phyloP scores from a whole-genome alignment of 2,888 invertebrate genomes.

The Empis livida region DNA sequence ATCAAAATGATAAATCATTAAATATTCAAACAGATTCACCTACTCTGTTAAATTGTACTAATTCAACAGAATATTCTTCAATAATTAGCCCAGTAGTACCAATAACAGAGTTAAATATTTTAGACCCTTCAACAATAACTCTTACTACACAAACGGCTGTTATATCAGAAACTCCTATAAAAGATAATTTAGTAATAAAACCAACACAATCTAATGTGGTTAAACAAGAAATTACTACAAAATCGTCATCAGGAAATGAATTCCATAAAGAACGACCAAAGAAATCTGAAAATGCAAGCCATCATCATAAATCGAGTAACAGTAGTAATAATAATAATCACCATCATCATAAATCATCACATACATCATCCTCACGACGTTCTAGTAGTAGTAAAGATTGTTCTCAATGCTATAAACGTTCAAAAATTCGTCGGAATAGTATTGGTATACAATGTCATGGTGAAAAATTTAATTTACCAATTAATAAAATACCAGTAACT shows the following conservation, averaged over 20 bases:
- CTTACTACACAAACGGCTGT: no score
- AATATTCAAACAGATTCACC: conserved; percentile 6
- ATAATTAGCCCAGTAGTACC: conserved; percentile 3
- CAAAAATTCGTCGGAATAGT: conserved; percentile 54
- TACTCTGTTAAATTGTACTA: not conserved
- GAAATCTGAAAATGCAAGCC: conserved; percentile 6
- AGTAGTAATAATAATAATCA: conserved; percentile 9
- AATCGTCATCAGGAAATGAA: no score
- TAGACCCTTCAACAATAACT: no score
- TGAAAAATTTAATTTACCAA: conserved; percentile 13
- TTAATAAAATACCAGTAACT: conserved; percentile 8
- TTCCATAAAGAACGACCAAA: not conserved
- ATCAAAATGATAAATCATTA: conserved; percentile 10
- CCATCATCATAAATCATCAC: conserved; percentile 16
- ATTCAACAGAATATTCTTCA: conserved; percentile 5
- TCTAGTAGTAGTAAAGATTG: conserved; percentile 36
- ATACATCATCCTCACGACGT: conserved; percentile 16
- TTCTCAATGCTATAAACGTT: conserved; percentile 54
- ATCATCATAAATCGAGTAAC: conserved; percentile 14
- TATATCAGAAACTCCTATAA: no score
- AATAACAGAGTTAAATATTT: not conserved
- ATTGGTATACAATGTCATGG: conserved; percentile 57
- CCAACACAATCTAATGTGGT: no score
- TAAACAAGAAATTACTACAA: no score
- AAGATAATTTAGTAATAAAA: no score